Conservation (phyloP, 1,140 invertebrate species). For the Hypsibius dujardini region DNA sequence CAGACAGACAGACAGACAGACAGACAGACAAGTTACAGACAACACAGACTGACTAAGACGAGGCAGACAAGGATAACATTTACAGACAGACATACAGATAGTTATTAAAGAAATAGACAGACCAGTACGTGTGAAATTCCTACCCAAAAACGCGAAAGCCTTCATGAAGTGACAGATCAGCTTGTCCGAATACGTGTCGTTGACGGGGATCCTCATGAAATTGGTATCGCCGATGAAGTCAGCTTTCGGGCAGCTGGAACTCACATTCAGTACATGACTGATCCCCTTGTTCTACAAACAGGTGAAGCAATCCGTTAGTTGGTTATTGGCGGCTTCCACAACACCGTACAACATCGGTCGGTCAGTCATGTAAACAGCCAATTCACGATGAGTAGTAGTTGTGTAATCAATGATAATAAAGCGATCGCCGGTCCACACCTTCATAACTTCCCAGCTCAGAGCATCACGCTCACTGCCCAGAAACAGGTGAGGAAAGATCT, state of each 20-base stretch:
- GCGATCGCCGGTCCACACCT: slow-evolving; percentile 34
- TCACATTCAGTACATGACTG: slow-evolving; percentile 43
- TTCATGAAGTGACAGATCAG: slow-evolving; percentile 41
- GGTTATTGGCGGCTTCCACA: too few species aligned
- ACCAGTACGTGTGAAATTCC: too few species aligned
- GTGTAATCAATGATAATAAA: too few species aligned
- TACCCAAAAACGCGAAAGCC: slow-evolving; percentile 46
- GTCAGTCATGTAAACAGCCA: too few species aligned
- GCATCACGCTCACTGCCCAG: slow-evolving; percentile 45
- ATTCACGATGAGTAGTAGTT: too few species aligned
- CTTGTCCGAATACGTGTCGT: slow-evolving; percentile 44
- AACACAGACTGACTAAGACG: too few species aligned
- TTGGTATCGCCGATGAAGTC: slow-evolving; percentile 40
- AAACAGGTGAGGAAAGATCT: slow-evolving; percentile 42
- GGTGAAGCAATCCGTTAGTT: too few species aligned
- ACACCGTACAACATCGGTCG: slow-evolving; percentile 5
- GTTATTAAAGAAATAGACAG: too few species aligned
- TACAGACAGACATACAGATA: too few species aligned
- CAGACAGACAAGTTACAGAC: too few species aligned
- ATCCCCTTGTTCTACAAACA: slow-evolving; percentile 37
- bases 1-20: too few species aligned
- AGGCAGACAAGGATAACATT: too few species aligned
- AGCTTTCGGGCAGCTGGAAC: slow-evolving; percentile 40
- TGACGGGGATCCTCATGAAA: slow-evolving; percentile 45
- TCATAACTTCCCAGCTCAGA: slow-evolving; percentile 36